Base-by-base conservation (phyloP, 35 echinoderm and acorn worm genomes). In the Apostichopus parvimensis region DNA sequence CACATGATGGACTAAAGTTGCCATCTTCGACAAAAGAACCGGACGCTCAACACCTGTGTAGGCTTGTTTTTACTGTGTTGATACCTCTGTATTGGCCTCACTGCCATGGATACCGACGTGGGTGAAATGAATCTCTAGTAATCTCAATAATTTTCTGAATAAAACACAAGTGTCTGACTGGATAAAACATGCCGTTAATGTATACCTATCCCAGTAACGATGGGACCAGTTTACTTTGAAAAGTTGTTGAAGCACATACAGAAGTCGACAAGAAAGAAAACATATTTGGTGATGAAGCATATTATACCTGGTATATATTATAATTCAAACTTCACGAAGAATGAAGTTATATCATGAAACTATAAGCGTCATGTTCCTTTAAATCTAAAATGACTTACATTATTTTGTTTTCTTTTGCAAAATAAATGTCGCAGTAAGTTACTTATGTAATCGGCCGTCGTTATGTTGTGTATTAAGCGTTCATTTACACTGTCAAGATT, bases 71-170 rank as follows among this genome's bases (percentile, higher is more conserved):
- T 22, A 20, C 71, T 75, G 0, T n/a, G 20, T 20, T 2, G 71
- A 75, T 75, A 75, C 71, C 71, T 75, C 71, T 6, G 5, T 18
- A 8, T 3, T 75, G 71, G 71, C 71, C 71, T 20, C 71, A n/a
- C n/a, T 75, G 17, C 6, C 71, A 20, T n/a, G 71, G 71, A 6
- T 75, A 75, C 17, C 20, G 17, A 75, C 21, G 71, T 75, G 71
- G 71, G 6, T n/a, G 17, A 75, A 75, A 75, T n/a, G 6, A 75
- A 75, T 75, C 71, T 22, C 17, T 22, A 22, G 71, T 75, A 75
- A 75, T 75, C 71, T 75, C 21, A 18, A 75, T 75, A 75, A 14
- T 75, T 75, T 75, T 75, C 71, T 75, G 71, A 75, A 24, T 75
- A 75, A n/a, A 75, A 75, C 21, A 75, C 17, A 75, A 22, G n/a